Percentiles rank a stretch among this genome's conserved stretches.
These are phyloP conservation scores for Nematopogon swammerdamellus DNA, from an alignment of 2,888 invertebrate genomes.

Conservation along the genomic window DNA sequence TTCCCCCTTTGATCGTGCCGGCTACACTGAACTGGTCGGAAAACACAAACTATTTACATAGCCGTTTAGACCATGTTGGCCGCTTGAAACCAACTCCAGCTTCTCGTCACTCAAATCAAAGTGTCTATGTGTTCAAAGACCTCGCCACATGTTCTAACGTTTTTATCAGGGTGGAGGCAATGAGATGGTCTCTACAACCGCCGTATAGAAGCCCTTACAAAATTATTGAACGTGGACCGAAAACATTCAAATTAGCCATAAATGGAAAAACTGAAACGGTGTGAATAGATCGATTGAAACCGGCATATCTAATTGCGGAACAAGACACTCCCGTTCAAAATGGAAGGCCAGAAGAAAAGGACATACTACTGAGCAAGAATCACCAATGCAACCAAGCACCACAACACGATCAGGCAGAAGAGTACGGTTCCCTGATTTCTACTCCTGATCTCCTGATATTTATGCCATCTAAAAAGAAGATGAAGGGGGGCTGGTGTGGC, in stretches of 20 bases:
- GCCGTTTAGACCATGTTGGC: neutral
- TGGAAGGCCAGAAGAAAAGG: no score
- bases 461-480: no score
- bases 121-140: neutral
- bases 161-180: neutral
- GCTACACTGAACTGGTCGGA: no score
- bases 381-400: no score
- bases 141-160: neutral
- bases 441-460: no score
- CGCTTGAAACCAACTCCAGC: neutral
- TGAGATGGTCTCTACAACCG: neutral
- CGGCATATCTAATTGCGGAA: neutral
- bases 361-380: no score
- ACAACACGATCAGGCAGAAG: no score
- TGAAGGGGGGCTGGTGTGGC: no score
- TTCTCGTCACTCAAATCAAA: neutral
- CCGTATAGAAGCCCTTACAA: neutral
- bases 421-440: no score
- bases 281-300: neutral
- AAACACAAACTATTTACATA: no score
- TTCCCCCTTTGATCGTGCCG: no score
- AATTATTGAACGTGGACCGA: neutral
- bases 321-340: no score
- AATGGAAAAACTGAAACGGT: neutral
- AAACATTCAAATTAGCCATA: neutral